Evolutionary conservation across 2,888 invertebrate genomes (phyloP), one percentile per base, ranked within the genome.

Genomic region (Diarsia mendica): DNA sequence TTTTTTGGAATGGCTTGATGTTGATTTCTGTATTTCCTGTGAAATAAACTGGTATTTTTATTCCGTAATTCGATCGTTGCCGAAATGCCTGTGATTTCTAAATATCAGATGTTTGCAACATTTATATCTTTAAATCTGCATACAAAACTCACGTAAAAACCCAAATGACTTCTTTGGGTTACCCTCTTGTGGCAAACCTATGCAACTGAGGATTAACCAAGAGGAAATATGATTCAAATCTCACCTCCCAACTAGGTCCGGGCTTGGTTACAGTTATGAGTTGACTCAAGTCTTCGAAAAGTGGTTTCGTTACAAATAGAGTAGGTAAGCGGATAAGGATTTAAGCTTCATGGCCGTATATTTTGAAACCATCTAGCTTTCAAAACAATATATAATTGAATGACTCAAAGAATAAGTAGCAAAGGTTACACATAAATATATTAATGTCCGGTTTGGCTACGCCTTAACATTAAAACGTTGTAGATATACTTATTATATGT

Each of bases 261-360:
- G 51, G 63, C 48, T 73, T 44, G 61, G 44, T 44, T 67, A 53
- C n/a, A 68, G 39, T 20, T 70, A 23, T 81, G 28, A 28, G 28
- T 28, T 28, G 61, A 67, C 66, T 75, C 75, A 71, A 60, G 33
- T 39, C 8, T 28, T 51, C 51, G 39, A 69, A 67, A 44, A n/a
- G 23, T n/a, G 33, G 18, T 60, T 44, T 61, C 28, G n/a, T 83
- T 67, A 46, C 60, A 49, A 64, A 60, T 67, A 13, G 49, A 68
- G 28, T 65, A 44, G 20, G 8, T 63, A 78, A 71, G 15, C 83
- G 67, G 53, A 83, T 63, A 74, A 67, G 68, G 60, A 79, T 79
- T 23, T 23, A 60, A 69, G 67, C 63, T 75, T 70, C 75, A 82
- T 69, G 68, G 82, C 49, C 76, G 61, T 63, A 33, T 64, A 60